Evolutionary conservation across 2,113 vertebrate genomes (phyloP), one percentile per base, ranked within the genome.

Genomic region (Corydoras maculifer): DNA sequence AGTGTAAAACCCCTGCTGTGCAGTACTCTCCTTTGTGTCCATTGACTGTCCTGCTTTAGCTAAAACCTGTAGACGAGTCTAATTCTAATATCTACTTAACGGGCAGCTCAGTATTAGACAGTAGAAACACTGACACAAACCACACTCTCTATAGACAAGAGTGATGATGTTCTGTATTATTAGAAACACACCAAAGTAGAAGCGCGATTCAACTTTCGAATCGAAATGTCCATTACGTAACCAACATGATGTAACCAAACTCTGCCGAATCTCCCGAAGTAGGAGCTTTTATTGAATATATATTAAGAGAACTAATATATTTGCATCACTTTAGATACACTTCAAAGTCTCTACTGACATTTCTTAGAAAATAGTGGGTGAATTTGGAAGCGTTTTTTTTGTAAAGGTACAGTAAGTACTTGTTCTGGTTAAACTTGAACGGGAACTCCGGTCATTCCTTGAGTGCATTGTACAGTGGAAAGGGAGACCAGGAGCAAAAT

Each of bases 131-230:
- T 77, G 73, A 62, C 84, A 76, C 32, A 82, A 78, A 77, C 58
- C 81, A 85, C 77, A 84, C 77, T 76, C 75, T 70, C 65, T 30
- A 79, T 82, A 85, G 80, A 77, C 72, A 73, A 68, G 13, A 53
- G 13, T 53, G 13, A 8, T 76, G 78, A 75, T 85, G 73, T 65
- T 84, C 82, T 87, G 82, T 82, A 78, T 75, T 69, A 61, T n/a
- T 73, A 75, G 79, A 82, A 72, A 75, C 79, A 77, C 80, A 79
- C 71, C 11, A 65, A 78, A 66, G 63, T 77, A 83, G 80, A 76
- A 80, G 64, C 72, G 71, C 79, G 78, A 79, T 86, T 80, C 77
- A 75, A 77, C 73, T 80, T 81, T 63, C 68, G 78, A 76, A 74
- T 84, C 83, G 9, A 83, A 60, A 69, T 79, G 77, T 83, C n/a